Evolutionary conservation across 2,797 vertebrate genomes (phyloP), one percentile per base, ranked within the genome.

Genomic region (Megalops cyprinoides): DNA sequence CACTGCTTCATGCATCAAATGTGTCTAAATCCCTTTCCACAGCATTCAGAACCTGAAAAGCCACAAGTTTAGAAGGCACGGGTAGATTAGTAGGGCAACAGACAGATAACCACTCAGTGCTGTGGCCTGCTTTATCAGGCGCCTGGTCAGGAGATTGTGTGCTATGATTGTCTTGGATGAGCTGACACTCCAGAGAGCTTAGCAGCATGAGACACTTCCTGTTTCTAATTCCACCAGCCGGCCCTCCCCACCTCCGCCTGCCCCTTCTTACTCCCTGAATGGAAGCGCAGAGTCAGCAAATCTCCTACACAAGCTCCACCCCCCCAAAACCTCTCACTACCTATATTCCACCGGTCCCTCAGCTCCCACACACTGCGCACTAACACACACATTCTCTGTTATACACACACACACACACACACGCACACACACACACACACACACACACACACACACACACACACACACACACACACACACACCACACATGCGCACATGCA

Each of bases 161-260:
- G 37, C 65, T 69, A 23, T 69, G 65, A 69, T 69, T 69, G 34
- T 20, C 74, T 76, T 34, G 48, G 74, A 76, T 76, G 23, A 77
- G 55, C 37, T 46, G 55, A 14, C 55, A 44, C 18, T 42, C 9
- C 12, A 9, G 55, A 10, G 34, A 60, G 53, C 55, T 77, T 77
- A 77, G 53, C 76, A 44, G 76, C 76, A 15, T 77, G 55, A 37
- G 55, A 77, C 55, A 60, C 55, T 77, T 77, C 76, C 56, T 58
- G n/a, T 39, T 77, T 77, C 76, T 60, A 46, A 46, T 62, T 77
- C 56, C 28, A 37, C 76, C 34, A 60, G 42, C 20, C 3, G 55
- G n/a, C 28, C 25, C 28, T n/a, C 65, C 28, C 10, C 65, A 8
- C 42, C 34, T 55, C 34, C 76, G 60, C 55, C 53, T 77, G 18